A percentile compares a stretch with the other conserved stretches of the same genome.
Evolutionary conservation across 2,113 vertebrate genomes (phyloP).

Genomic region (Spilogale gracilis): DNA sequence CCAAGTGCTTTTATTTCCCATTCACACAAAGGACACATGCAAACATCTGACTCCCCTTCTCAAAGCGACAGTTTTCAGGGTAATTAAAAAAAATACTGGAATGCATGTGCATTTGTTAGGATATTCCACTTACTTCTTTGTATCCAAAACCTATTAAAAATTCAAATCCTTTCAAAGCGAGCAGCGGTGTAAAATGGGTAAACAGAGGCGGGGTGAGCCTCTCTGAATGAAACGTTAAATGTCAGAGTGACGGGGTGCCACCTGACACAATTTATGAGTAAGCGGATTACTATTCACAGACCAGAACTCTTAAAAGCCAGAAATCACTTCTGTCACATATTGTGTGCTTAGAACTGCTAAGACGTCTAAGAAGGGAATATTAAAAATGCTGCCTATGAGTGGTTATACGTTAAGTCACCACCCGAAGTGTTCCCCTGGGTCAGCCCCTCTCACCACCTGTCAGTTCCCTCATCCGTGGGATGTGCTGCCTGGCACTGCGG

Average conservation of each 20-base stretch:
- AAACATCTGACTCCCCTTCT: background rate
- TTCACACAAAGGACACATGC: rapidly evolving
- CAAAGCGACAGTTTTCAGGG: background rate
- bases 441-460: background rate
- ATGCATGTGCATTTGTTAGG: background rate
- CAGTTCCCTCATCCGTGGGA: rapidly evolving
- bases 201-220: background rate
- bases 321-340: background rate
- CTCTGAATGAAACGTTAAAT: background rate
- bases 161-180: background rate
- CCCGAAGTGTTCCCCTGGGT: background rate
- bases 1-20: rapidly evolving
- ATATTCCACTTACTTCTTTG: background rate
- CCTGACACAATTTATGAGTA: background rate
- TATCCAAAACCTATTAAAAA: background rate
- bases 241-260: background rate
- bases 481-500: rapidly evolving
- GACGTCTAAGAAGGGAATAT: background rate
- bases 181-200: background rate
- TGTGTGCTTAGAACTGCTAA: background rate
- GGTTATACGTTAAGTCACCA: background rate
- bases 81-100: background rate
- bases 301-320: background rate
- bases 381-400: rapidly evolving
- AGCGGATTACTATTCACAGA: background rate